These are phyloP conservation scores for Tyrophagus putrescentiae DNA, from an alignment of 1,140 invertebrate genomes.

Conservation along the genomic window DNA sequence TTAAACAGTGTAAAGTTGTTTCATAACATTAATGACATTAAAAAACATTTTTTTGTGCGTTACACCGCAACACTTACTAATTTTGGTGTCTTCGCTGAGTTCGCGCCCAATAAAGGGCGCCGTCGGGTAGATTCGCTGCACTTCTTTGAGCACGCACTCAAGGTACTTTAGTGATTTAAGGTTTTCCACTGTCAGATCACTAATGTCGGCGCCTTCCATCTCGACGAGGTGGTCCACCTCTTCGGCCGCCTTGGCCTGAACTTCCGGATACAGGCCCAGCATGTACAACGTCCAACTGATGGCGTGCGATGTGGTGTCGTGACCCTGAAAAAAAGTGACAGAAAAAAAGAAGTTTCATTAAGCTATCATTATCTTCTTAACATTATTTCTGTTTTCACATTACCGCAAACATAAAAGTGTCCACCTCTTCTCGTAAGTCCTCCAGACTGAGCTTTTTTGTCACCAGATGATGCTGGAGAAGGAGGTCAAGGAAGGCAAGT, in stretches of 20 bases:
- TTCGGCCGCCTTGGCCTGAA: constrained; percentile 22
- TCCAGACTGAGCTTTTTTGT: constrained; percentile 41
- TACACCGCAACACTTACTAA: neutral
- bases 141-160: constrained; percentile 47
- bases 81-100: constrained; percentile 18
- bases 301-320: constrained; percentile 25
- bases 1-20: neutral
- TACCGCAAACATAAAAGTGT: constrained; percentile 53
- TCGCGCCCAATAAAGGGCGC: constrained; percentile 41
- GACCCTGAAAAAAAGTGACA: constrained; percentile 23
- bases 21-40: neutral
- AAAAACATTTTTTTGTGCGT: neutral
- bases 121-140: constrained; percentile 44
- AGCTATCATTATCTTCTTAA: no score
- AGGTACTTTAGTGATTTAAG: constrained; percentile 42
- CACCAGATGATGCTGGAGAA: constrained; percentile 40
- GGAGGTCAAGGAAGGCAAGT: constrained; percentile 23
- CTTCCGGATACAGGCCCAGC: constrained; percentile 39
- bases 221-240: constrained; percentile 22
- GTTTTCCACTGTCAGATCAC: constrained; percentile 25
- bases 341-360: no score
- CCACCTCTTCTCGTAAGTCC: constrained; percentile 62
- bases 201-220: neutral
- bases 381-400: no score
- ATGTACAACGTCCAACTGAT: constrained; percentile 27